These are phyloP conservation scores for Bradysia coprophila DNA, from an alignment of 1,140 invertebrate species.

Conservation along the genomic window DNA sequence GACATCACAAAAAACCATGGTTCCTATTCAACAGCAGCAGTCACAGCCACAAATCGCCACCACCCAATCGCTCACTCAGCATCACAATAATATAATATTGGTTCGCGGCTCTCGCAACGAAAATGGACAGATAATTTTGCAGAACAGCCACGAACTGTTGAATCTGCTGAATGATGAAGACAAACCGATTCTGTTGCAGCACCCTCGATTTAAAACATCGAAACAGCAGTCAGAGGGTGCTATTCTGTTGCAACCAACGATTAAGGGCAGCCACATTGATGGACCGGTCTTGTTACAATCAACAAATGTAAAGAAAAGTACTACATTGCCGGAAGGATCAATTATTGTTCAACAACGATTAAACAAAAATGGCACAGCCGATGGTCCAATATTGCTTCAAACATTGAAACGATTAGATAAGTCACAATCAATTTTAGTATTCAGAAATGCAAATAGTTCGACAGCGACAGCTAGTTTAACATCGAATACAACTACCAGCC, in stretches of 20 bases:
- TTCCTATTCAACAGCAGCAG: slow-evolving; percentile 2
- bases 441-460: slow-evolving; percentile 14
- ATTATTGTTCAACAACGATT: slow-evolving; percentile 4
- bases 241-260: slow-evolving; percentile 6
- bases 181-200: slow-evolving; percentile 6
- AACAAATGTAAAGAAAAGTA: neutral
- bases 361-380: slow-evolving; percentile 9
- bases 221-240: neutral
- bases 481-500: neutral
- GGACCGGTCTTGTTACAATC: slow-evolving; percentile 4
- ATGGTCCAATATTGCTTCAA: slow-evolving; percentile 20
- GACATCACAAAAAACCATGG: neutral
- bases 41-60: neutral
- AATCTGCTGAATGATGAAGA: slow-evolving; percentile 16
- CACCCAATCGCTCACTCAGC: slow-evolving; percentile 9
- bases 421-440: slow-evolving; percentile 21
- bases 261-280: slow-evolving; percentile 15
- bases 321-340: slow-evolving; percentile 4
- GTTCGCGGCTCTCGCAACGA: slow-evolving; percentile 22
- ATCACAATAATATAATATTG: slow-evolving; percentile 20
- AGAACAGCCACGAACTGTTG: slow-evolving; percentile 22
- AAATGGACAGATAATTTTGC: slow-evolving; percentile 23
- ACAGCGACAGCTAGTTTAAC: too few relatives aligned
- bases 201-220: slow-evolving; percentile 6
- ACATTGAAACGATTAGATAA: slow-evolving; percentile 22